Base-by-base conservation (phyloP, 1,140 invertebrate species). In the Lineus longissimus region DNA sequence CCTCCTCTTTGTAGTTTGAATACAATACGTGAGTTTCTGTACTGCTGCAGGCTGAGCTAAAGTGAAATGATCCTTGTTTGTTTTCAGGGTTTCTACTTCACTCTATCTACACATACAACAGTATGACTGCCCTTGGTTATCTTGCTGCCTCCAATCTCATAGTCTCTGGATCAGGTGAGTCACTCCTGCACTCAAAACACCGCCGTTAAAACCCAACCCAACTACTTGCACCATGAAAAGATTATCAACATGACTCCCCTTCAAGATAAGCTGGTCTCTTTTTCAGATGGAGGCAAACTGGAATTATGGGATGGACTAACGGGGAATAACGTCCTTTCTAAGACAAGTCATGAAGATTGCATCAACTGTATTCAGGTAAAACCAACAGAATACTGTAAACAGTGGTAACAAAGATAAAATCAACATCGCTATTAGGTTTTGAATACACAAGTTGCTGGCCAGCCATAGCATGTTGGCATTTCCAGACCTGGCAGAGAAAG, bases 221-320 rank as follows among this genome's bases (percentile, higher is more conserved):
- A 60, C 19, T 36, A 36, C 33, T 36, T 36, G 33, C 33, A 36
- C 33, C 33, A 7, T 36, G 33, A 4, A 36, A 7, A 7, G 33
- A 4, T 36, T 36, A n/a, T n/a, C n/a, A n/a, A n/a, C n/a, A n/a
- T n/a, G n/a, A n/a, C n/a, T n/a, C n/a, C n/a, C n/a, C n/a, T n/a
- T n/a, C n/a, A n/a, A n/a, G n/a, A n/a, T n/a, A n/a, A n/a, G n/a
- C n/a, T n/a, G n/a, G n/a, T n/a, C n/a, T 4, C 33, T 15, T 4
- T 59, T 65, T 36, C 67, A 76, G 76, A 71, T 71, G 74, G 74
- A 47, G 76, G 76, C 1, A 78, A 78, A 59, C 40, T 78, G 27
- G 73, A 76, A 55, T 56, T 77, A 41, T 78, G 76, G 76, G 61
- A 75, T 61, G 15, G 71, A 23, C 51, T 54, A 33, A 59, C 68